Evolutionary conservation across 2,888 invertebrate genomes (phyloP), one percentile per base, ranked within the genome.

Genomic region (Hirudinaria manillensis): DNA sequence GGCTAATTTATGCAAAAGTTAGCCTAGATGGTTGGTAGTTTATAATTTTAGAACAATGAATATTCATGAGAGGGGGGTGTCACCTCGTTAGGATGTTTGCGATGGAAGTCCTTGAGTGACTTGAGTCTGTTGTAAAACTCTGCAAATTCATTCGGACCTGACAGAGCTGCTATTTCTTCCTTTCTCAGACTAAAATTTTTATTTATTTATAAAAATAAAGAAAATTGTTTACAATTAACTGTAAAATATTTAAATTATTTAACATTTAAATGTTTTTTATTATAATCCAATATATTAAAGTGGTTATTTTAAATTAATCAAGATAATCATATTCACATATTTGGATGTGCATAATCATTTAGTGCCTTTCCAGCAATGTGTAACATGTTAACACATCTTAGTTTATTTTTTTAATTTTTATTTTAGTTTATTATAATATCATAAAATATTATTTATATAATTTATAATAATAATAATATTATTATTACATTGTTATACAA

Each of bases 111-210:
- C 85, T 96, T 96, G 75, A 99, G 93, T 80, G 91, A 91, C 84
- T 96, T 95, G 19, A 99, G 88, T 55, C 98, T 89, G 0, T 91
- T 90, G 85, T 99, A 98, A 86, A 99, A 99, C 85, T 99, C 99
- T 78, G 92, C 92, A 85, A 99, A 98, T 84, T 99, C 99, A 88
- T 99, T 99, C 0, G 98, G 97, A 0, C 98, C 99, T 0, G 96
- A 94, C 32, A 99, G 87, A 0, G 95, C 91, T 65, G 92, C 90
- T 78, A 97, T 93, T 88, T 98, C 97, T 82, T 94, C 93, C 86
- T 95, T 96, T 24, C 97, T 88, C 79, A 93, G 89, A 0, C 94
- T 85, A 77, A 53, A 56, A 32, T n/a, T 68, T 16, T 66, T 19
- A n/a, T n/a, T n/a, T n/a, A n/a, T n/a, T n/a, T n/a, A n/a, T 53